These are phyloP conservation scores for Macroglossus sobrinus DNA, from an alignment of 2,113 vertebrate genomes.

Conservation along the genomic window DNA sequence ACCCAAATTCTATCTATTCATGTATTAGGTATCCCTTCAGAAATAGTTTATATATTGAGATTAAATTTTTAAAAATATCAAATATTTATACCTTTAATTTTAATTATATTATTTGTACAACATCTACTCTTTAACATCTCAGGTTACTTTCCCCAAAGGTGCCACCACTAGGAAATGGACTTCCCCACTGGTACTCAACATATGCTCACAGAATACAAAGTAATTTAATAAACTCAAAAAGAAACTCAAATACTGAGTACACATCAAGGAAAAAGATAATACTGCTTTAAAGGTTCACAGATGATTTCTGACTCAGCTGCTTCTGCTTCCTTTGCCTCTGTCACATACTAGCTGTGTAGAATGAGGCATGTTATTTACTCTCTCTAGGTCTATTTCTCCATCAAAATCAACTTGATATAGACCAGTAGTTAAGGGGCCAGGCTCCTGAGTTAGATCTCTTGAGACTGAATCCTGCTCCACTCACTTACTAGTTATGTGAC, in stretches of 20 bases:
- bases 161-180: neutral
- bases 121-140: neutral
- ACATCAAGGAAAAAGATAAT: neutral
- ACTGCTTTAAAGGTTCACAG: neutral
- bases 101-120: neutral
- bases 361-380: neutral
- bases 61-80: neutral
- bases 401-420: neutral
- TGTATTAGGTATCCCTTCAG: neutral
- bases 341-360: neutral
- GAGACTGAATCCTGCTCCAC: neutral
- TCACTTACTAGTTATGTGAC: neutral
- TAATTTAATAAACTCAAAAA: neutral
- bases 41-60: neutral
- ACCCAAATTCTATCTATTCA: neutral
- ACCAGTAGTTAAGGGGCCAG: neutral
- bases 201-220: neutral
- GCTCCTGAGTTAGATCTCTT: neutral
- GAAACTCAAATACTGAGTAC: neutral
- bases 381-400: neutral
- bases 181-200: neutral
- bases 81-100: neutral
- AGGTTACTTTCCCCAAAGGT: neutral
- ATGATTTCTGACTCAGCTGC: neutral
- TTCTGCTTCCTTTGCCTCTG: neutral